These are phyloP conservation scores for Plebejus anna DNA, from an alignment of 2,888 invertebrate genomes.

Conservation along the genomic window DNA sequence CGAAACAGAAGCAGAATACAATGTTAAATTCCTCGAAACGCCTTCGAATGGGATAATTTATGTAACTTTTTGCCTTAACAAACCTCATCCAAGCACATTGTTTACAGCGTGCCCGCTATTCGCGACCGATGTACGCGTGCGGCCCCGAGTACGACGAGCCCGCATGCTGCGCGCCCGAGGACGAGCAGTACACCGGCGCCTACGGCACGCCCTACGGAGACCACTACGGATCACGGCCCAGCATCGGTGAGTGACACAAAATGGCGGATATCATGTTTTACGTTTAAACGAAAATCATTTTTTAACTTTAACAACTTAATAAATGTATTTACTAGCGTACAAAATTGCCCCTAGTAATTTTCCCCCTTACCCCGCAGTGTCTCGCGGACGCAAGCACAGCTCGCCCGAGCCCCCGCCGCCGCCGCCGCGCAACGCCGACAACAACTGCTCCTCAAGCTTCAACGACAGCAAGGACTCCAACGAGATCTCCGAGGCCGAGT, in stretches of 20 bases:
- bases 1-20: no score
- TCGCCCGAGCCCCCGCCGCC: constrained; percentile 84
- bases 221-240: constrained; percentile 92
- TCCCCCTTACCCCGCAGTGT: not conserved
- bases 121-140: constrained; percentile 83
- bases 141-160: constrained; percentile 96
- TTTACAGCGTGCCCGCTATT: constrained; percentile 83
- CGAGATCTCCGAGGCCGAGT: constrained; percentile 96
- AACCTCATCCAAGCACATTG: not conserved
- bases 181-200: constrained; percentile 94
- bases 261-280: not conserved
- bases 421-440: constrained; percentile 89
- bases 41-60: no score
- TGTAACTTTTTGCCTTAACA: no score
- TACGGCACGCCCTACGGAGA: constrained; percentile 95
- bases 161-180: constrained; percentile 94
- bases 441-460: constrained; percentile 89
- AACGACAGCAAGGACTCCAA: constrained; percentile 97
- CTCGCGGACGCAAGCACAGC: constrained; percentile 64
- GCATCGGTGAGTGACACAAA: constrained; percentile 78
- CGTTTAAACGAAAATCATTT: not conserved
- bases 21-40: no score
- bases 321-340: not conserved
- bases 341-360: not conserved
- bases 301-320: no score